Evolutionary conservation across 2,113 vertebrate species (phyloP).

Genomic region (Grammomys surdaster): DNA sequence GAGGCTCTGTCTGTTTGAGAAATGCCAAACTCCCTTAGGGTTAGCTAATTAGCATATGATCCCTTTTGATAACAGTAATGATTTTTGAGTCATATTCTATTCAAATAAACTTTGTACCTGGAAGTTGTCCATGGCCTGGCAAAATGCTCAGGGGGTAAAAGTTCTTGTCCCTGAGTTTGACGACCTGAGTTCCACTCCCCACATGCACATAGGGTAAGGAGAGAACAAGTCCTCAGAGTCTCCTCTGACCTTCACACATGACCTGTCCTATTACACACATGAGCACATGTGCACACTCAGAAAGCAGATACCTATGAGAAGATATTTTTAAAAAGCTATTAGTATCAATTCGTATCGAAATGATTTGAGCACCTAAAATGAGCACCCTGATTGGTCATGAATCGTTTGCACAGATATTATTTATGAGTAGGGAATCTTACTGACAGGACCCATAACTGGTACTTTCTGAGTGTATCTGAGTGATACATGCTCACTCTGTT

Average conservation of each 20-base stretch:
- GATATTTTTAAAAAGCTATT: not conserved
- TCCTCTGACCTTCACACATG: not conserved
- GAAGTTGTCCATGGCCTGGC: not conserved
- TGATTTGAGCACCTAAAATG: not conserved
- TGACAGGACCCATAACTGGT: not conserved
- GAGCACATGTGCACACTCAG: not conserved
- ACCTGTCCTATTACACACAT: not conserved
- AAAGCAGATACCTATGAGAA: not conserved
- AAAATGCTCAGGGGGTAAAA: not conserved
- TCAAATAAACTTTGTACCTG: slow-evolving; percentile 43
- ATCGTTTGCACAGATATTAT: slow-evolving; percentile 5
- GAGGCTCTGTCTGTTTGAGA: not conserved
- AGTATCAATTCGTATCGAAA: not conserved
- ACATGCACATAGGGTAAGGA: not conserved
- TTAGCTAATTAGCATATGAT: not conserved
- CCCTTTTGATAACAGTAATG: not conserved
- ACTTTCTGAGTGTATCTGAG: not conserved
- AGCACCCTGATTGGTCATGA: not conserved
- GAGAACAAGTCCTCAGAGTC: not conserved
- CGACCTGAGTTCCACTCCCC: not conserved
- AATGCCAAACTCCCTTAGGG: not conserved
- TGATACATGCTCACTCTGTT: not conserved
- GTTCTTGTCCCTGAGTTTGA: not conserved
- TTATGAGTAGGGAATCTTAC: not conserved
- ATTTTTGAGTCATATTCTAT: not conserved